Base-by-base conservation (phyloP, 2,888 invertebrate genomes). In the Allacma fusca region DNA sequence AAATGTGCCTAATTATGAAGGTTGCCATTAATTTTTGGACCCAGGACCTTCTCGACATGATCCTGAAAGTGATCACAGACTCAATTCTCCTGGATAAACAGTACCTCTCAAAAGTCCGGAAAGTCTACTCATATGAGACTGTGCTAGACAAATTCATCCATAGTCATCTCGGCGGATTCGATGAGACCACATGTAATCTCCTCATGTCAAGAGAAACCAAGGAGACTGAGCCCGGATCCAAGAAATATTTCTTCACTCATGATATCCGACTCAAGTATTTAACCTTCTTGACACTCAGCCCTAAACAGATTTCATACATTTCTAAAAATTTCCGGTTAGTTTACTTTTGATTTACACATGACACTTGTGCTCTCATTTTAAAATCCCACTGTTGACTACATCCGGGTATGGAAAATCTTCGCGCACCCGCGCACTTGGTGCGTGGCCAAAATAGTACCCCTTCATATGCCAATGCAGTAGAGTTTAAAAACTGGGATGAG, bases 51-150 rank as follows among this genome's bases (percentile, higher is more conserved):
- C 67, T 82, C 0, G 62, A 67, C 16, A 43, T 82, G 73, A 81
- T 82, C 26, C 82, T 82, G 7, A 79, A 77, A 50, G 44, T 81
- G 26, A 81, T 82, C 0, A 21, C 62, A 12, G 82, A 82, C n/a
- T 79, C 77, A 21, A 68, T 83, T 21, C 57, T 34, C 5, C 80
- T 82, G 65, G 83, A 83, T 64, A 88, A 89, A 50, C 85, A 87
- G 70, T 86, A 87, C 4, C 83, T 69, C 87, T 82, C 85, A 16
- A 83, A 86, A 13, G 90, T 90, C 85, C 91, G 91, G 2, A 92
- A 92, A 0, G 86, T 88, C 44, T 92, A 92, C 83, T 87, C 89
- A 0, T 87, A 89, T 83, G 90, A 91, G 74, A 90, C 92, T 84
- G 86, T 91, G n/a, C 88, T 89, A 1, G 87, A 81, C 0, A 80